Conservation (phyloP, 30 jellyfish, hydroid and myxozoan genomes). For the Cassiopea andromeda region DNA sequence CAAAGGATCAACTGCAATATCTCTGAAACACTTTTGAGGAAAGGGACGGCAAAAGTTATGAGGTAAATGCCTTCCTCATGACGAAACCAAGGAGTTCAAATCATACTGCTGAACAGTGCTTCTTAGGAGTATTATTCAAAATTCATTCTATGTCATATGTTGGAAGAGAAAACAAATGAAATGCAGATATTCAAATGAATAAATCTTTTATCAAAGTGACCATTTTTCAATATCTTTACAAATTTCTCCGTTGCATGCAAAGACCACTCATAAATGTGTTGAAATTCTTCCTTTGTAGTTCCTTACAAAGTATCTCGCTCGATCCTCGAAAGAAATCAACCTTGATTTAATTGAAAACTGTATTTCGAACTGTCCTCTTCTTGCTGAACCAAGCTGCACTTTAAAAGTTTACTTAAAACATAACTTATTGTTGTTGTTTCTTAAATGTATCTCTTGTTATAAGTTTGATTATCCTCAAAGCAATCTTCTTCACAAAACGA, state of each 20-base stretch:
- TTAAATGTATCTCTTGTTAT: not conserved
- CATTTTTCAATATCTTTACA: not conserved
- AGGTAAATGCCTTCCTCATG: too few species aligned
- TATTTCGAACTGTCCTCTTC: not conserved
- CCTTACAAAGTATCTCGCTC: not conserved
- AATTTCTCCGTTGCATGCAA: not conserved
- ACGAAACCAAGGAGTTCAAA: too few species aligned
- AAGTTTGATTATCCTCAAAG: not conserved
- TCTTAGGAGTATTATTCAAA: not conserved
- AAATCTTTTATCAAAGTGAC: constrained; percentile 3
- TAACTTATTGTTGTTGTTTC: not conserved
- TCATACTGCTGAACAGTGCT: not conserved
- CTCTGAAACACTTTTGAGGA: too few species aligned
- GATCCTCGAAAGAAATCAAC: not conserved
- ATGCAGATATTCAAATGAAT: not conserved
- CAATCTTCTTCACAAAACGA: not conserved
- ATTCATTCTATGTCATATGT: not conserved
- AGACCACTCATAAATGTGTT: not conserved
- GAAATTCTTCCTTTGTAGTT: not conserved
- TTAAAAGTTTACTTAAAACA: too few species aligned
- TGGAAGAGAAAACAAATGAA: not conserved
- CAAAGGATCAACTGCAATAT: too few species aligned
- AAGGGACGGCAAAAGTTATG: too few species aligned
- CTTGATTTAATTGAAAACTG: not conserved
- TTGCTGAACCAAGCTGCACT: not conserved